These are phyloP conservation scores for Parascotia fuliginaria DNA, from an alignment of 2,888 invertebrate species.

Conservation along the genomic window DNA sequence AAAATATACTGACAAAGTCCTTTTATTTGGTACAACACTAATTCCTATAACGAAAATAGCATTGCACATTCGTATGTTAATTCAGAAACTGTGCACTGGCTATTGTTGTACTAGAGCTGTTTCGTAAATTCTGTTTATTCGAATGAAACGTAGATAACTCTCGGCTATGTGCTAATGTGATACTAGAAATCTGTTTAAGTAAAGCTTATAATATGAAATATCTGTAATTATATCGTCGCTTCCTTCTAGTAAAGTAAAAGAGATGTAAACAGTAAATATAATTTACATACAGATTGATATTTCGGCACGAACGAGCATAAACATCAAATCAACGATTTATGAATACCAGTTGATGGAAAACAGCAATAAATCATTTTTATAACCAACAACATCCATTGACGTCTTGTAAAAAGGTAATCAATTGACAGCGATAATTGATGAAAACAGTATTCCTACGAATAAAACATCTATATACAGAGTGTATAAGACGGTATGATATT, in stretches of 20 bases:
- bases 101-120: conserved; percentile 36
- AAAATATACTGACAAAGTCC: conserved; percentile 19
- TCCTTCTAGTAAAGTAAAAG: conserved; percentile 22
- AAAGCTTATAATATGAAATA: conserved; percentile 26
- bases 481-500: no score
- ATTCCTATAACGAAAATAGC: conserved; percentile 43
- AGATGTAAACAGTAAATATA: conserved; percentile 15
- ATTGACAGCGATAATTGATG: no score
- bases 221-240: conserved; percentile 22
- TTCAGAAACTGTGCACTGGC: conserved; percentile 30
- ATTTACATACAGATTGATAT: conserved; percentile 34
- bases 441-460: no score
- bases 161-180: conserved; percentile 29
- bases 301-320: conserved; percentile 10
- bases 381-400: no score
- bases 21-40: conserved; percentile 29
- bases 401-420: no score
- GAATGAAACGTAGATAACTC: conserved; percentile 34
- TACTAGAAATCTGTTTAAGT: conserved; percentile 29
- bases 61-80: conserved; percentile 43
- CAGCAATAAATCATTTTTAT: no score
- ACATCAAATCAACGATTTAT: conserved; percentile 1
- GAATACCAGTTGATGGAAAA: no score
- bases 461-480: no score
- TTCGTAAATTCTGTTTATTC: conserved; percentile 35